Evolutionary conservation across 53 echinoderm and acorn worm species (phyloP), one percentile per base, ranked within the genome.

Genomic region (Pentamera pediparva): DNA sequence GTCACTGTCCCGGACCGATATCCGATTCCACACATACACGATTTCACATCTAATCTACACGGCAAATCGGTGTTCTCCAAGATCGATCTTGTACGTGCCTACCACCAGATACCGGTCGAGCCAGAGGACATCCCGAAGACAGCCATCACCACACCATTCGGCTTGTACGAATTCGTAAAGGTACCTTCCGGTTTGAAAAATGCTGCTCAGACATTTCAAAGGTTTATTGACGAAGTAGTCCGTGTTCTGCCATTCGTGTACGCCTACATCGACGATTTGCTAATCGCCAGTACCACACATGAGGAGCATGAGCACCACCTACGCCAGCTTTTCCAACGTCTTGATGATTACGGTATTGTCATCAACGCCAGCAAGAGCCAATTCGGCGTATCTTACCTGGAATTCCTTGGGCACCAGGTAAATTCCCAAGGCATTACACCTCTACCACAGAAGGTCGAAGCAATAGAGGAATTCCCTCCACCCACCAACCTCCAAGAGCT

Each of bases 161-260:
- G 78, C 26, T 37, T 82, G n/a, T 87, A 45, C 31, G 82, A 87
- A 45, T 87, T 82, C 70, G 32, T 56, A 4, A 52, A 67, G 5
- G 82, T 87, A 82, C 87, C 87, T 15, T 87, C 82, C 39, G 81
- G 76, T 25, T 28, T 82, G 32, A 53, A 77, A 25, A 86, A 82
- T 32, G 65, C 50, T 38, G 76, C 86, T 2, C 81, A 86, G 31
- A 86, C 61, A 13, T 86, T 86, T 40, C 76, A 81, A 15, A 17
- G 76, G 4, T 86, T 86, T 39, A 75, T 81, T 3, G 81, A 85
- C 35, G 29, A 76, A 8, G 80, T 85, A 1, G 33, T 65, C 6
- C 54, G 81, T 4, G 81, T 39, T 4, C 35, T 84, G 0, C 32
- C 36, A 22, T 78, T 78, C 8, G 59, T 69, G 4, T 86, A 81